Conservation (phyloP, 2,113 vertebrate genomes). For the pig (Sus scrofa) region T2T-Sscrofa CM000823.6:15484001-15484500, state of each 20-base stretch:
- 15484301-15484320: background rate
- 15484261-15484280: background rate
- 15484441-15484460: background rate
- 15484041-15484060: conserved; percentile 24
- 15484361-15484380: background rate
- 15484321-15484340: background rate
- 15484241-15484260: background rate
- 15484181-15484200: background rate
- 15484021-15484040: conserved; percentile 35
- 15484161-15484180: background rate
- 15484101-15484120: background rate
- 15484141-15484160: background rate
- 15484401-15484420: background rate
- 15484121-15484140: background rate
- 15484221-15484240: background rate
- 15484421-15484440: background rate
- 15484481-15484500: background rate
- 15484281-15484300: background rate
- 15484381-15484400: conserved; percentile 7
- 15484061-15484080: background rate
- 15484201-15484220: conserved; percentile 1
- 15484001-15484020: conserved; percentile 33
- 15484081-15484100: background rate
- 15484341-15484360: background rate
- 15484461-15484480: background rate